A percentile compares a stretch with the other conserved stretches of the same genome.
These are phyloP conservation scores for Scelioninae gen. 2 DNA, from an alignment of 2,888 invertebrate species.

Conservation along the genomic window DNA sequence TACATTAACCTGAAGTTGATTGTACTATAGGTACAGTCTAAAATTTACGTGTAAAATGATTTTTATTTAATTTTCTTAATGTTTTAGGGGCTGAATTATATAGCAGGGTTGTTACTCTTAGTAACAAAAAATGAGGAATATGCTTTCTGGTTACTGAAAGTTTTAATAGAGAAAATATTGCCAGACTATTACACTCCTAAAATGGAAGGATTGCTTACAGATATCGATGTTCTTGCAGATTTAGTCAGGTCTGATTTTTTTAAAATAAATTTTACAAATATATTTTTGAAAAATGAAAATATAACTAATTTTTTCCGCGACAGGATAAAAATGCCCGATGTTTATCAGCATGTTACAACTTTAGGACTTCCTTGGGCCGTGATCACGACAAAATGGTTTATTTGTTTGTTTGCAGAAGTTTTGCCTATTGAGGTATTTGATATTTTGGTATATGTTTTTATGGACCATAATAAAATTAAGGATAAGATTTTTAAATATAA, in stretches of 20 bases:
- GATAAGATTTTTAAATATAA: no score
- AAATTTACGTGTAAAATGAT: background rate
- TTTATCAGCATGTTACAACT: constrained; percentile 87
- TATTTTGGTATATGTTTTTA: no score
- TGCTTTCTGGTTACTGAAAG: constrained; percentile 94
- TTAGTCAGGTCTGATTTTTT: constrained; percentile 80
- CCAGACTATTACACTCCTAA: constrained; percentile 92
- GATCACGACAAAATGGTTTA: constrained; percentile 96
- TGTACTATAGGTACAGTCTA: no score
- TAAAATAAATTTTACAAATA: no score
- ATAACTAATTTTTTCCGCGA: no score
- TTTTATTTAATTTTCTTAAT: constrained; percentile 27
- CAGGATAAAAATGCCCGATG: constrained; percentile 86
- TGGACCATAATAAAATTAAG: no score
- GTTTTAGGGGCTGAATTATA: constrained; percentile 90
- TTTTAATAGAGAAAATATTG: constrained; percentile 89
- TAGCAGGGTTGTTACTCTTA: constrained; percentile 89
- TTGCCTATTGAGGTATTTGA: constrained; percentile 87
- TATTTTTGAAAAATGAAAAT: no score
- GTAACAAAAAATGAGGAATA: constrained; percentile 93
- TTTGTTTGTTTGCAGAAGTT: constrained; percentile 95
- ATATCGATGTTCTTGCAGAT: constrained; percentile 92
- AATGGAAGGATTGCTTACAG: constrained; percentile 92
- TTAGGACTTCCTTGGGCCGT: constrained; percentile 93
- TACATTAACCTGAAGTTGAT: no score